phyloP scores from a whole-genome alignment of 2,888 invertebrate species.

The Mythimna pallens region DNA sequence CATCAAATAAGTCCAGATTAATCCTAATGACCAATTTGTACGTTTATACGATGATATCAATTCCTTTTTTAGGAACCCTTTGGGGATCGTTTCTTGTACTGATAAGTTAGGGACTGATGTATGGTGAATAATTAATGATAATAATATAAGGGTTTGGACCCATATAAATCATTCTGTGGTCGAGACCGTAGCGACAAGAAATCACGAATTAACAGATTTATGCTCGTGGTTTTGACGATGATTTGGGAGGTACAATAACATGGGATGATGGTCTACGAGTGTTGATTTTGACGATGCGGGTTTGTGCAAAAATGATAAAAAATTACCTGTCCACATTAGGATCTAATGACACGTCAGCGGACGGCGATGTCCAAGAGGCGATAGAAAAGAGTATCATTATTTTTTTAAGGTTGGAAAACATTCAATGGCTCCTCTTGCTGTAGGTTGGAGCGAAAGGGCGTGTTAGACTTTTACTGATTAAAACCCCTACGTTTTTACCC shows the following conservation, averaged over 20 bases:
- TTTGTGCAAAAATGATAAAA: neutral
- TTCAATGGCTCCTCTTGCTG: too few species aligned
- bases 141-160: constrained; percentile 62
- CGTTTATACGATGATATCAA: constrained; percentile 60
- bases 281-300: neutral
- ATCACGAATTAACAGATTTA: constrained; percentile 70
- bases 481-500: too few species aligned
- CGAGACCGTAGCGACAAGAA: constrained; percentile 63
- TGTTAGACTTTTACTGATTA: too few species aligned
- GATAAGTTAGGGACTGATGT: constrained; percentile 59
- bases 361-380: too few species aligned
- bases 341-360: too few species aligned
- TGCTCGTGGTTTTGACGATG: constrained; percentile 28
- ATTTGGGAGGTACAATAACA: constrained; percentile 10
- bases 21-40: constrained; percentile 57
- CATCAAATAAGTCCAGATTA: constrained; percentile 51
- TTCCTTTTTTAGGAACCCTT: constrained; percentile 57
- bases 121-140: constrained; percentile 68
- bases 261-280: neutral
- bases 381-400: too few species aligned
- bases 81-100: constrained; percentile 56
- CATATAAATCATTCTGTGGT: constrained; percentile 67
- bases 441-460: too few species aligned
- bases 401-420: too few species aligned
- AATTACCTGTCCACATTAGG: too few species aligned